Base-by-base conservation (phyloP, 2,888 invertebrate genomes). In the Himalopsyche tibetana region DNA sequence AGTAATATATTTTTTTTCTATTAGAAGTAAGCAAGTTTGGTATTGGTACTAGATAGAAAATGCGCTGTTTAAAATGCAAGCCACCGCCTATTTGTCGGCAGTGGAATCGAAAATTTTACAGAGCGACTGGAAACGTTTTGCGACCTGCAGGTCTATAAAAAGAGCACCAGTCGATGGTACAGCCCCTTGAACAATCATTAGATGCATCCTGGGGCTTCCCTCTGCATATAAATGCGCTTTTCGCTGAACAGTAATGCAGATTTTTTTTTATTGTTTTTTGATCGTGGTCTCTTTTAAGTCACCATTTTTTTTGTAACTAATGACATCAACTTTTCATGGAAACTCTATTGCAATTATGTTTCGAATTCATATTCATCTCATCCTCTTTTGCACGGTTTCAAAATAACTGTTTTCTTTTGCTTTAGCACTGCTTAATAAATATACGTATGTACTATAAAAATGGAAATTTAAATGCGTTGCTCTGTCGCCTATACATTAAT, bases 51-150 rank as follows among this genome's bases (percentile, higher is more conserved):
- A 79, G 38, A 17, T 9, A 38, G 74, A 83, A 85, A 82, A 84
- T 83, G 81, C 81, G 51, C 85, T 85, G 83, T 82, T 87, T 87
- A 85, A 87, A 84, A 87, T 87, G 83, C 85, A 87, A 74, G n/a
- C 85, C 85, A 40, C 69, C 84, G 42, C 81, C 80, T 80, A 56
- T 69, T 87, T 85, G 55, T 55, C 84, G 51, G 84, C 45, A 38
- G 17, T 80, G 84, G 80, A 83, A 84, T 80, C 80, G 51, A 38
- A 19, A 63, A 63, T 63, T 63, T 63, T 28, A 63, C 63, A 19
- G 4, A 63, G 63, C 63, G 19, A 63, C 63, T 63, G 0, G 63
- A 63, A 63, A 19, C 63, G 63, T 63, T 63, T 63, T 63, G 51
- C 51, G 15, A 51, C 51, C 51, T 51, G 51, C 51, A 51, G 63